Percentiles rank a stretch among this genome's conserved stretches.
Conservation (phyloP, 2,113 vertebrate species). For the Tachysurus fulvidraco region DNA sequence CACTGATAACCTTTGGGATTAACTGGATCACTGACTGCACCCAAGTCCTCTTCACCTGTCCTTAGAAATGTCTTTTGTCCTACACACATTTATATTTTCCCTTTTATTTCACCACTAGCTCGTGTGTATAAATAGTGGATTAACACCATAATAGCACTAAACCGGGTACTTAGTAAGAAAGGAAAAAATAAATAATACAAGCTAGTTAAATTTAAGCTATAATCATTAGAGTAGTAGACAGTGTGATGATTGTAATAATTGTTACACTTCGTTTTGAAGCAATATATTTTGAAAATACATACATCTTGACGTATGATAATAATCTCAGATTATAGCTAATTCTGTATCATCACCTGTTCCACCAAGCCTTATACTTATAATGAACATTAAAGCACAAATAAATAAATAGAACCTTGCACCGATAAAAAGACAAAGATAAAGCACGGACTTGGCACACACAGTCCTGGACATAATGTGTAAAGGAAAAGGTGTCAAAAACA, state of each 20-base stretch:
- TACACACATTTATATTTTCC: neutral
- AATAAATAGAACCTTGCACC: conserved; percentile 29
- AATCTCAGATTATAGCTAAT: neutral
- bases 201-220: neutral
- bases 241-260: neutral
- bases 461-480: conserved; percentile 61
- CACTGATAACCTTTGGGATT: no score
- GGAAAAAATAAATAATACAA: neutral
- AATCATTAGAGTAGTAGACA: neutral
- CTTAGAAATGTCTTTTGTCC: no score
- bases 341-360: neutral
- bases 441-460: conserved; percentile 52
- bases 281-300: no score
- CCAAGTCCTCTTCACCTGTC: no score
- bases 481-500: conserved; percentile 62
- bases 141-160: neutral
- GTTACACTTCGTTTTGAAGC: neutral
- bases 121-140: neutral
- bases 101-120: neutral
- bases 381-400: conserved; percentile 2
- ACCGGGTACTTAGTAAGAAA: neutral
- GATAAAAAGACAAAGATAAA: conserved; percentile 47
- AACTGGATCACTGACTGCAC: no score
- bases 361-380: neutral
- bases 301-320: no score